Base-by-base conservation (phyloP, 1,140 invertebrate genomes). In the Aleiodes sp. region DNA sequence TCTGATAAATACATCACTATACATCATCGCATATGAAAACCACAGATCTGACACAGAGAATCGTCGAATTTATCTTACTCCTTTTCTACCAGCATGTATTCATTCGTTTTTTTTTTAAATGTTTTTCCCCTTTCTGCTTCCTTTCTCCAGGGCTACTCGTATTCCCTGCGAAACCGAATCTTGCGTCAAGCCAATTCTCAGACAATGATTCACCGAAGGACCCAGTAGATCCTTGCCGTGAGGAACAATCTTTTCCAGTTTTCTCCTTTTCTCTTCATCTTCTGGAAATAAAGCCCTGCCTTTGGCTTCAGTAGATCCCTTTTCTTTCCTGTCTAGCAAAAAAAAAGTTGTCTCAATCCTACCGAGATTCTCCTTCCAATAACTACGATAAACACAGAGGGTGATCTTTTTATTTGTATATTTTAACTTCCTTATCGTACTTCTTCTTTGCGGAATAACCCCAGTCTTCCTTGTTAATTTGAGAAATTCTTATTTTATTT, bases 141-240 rank as follows among this genome's bases (percentile, higher is more conserved):
- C 46, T 4, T 35, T 52, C 26, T 4, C 46, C 2, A 8, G 14
- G 41, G 41, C 19, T 46, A 19, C 16, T 46, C 41, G 39, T 37
- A 33, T 35, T 57, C 33, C 65, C 31, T 43, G 28, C 29, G 33
- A 19, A 33, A 35, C 29, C 57, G 39, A 68, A 68, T 61, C 59
- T 28, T 19, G 59, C 37, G 66, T 68, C 66, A 68, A 68, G 66
- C 66, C 66, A 68, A 68, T 68, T 68, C 56, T 59, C 31, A 68
- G 66, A 68, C 66, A 68, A 68, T 68, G 57, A 68, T 68, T 68
- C 66, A 68, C 59, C 57, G 52, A 67, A 67, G 52, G 65, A 67
- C 65, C 8, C 59, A 57, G 21, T 26, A 31, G 65, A 67, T 67
- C 35, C 52, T 43, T 60, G 56, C 29, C 12, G 35, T 33, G 62